A percentile compares a stretch with the other conserved stretches of the same genome.
Evolutionary conservation across 1,140 invertebrate species (phyloP).

Genomic region (Periplaneta americana): DNA sequence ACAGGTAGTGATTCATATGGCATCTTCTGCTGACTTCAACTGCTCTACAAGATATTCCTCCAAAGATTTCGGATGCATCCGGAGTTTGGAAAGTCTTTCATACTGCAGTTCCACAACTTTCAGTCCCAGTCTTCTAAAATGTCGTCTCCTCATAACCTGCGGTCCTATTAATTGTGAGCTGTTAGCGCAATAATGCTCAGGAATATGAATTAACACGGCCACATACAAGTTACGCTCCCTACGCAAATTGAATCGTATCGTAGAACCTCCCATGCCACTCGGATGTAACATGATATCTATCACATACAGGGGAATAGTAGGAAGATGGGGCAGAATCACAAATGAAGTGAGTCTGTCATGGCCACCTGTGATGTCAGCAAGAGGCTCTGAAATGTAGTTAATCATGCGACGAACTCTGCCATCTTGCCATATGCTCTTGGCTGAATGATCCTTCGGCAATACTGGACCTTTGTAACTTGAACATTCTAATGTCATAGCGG

Average conservation of each 20-base stretch:
- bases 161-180: conserved; percentile 50
- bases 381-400: conserved; percentile 39
- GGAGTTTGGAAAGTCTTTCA: conserved; percentile 41
- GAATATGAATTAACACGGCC: conserved; percentile 55
- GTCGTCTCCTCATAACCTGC: conserved; percentile 54
- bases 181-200: conserved; percentile 57
- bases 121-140: conserved; percentile 55
- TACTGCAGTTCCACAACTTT: conserved; percentile 56
- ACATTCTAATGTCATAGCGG: conserved; percentile 57
- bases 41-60: conserved; percentile 38
- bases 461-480: conserved; percentile 50
- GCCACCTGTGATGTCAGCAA: conserved; percentile 31
- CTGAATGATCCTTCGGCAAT: conserved; percentile 44
- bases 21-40: conserved; percentile 30
- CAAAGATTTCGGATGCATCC: conserved; percentile 34
- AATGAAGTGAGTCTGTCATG: conserved; percentile 27
- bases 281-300: conserved; percentile 56
- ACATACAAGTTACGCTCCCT: conserved; percentile 38
- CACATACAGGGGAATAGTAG: conserved; percentile 51
- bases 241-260: conserved; percentile 39
- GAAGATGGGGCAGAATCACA: conserved; percentile 43
- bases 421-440: conserved; percentile 44
- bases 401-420: conserved; percentile 45
- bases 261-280: conserved; percentile 31
- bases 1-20: not conserved